A percentile compares a stretch with the other conserved stretches of the same genome.
Conservation (phyloP, 2,888 invertebrate genomes). For the Beris chalybata region DNA sequence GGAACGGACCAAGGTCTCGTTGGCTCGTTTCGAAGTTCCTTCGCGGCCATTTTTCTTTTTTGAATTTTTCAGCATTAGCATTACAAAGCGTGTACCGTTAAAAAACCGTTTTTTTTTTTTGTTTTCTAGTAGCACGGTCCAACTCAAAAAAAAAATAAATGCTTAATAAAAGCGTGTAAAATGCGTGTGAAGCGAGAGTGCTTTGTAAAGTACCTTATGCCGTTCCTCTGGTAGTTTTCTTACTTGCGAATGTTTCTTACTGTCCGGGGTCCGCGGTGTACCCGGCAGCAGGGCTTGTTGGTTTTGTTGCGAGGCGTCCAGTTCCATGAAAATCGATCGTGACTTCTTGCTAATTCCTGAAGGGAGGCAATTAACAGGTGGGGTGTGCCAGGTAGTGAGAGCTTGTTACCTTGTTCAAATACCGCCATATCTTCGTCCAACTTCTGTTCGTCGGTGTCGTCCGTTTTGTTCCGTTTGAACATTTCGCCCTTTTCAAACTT, state of each 20-base stretch:
- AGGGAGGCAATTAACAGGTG: conserved; percentile 5
- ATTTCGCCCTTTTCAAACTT: conserved; percentile 80
- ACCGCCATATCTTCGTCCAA: conserved; percentile 71
- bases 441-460: conserved; percentile 55
- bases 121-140: too few species aligned
- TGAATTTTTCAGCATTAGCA: background rate
- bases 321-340: conserved; percentile 79
- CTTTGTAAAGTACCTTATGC: conserved; percentile 27
- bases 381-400: background rate
- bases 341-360: conserved; percentile 85
- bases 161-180: too few species aligned
- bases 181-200: too few species aligned
- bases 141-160: too few species aligned
- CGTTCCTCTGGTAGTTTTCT: conserved; percentile 36
- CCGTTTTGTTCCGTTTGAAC: conserved; percentile 60
- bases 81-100: background rate
- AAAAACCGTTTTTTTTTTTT: conserved; percentile 29
- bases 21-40: too few species aligned
- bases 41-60: too few species aligned
- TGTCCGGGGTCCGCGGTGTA: conserved; percentile 36
- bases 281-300: conserved; percentile 59
- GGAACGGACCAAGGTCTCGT: too few species aligned
- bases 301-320: conserved; percentile 71
- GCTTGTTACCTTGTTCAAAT: conserved; percentile 72
- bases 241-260: conserved; percentile 37